Evolutionary conservation across 2,113 vertebrate genomes (phyloP), one percentile per base, ranked within the genome.

Genomic region (Periophthalmus modestus): DNA sequence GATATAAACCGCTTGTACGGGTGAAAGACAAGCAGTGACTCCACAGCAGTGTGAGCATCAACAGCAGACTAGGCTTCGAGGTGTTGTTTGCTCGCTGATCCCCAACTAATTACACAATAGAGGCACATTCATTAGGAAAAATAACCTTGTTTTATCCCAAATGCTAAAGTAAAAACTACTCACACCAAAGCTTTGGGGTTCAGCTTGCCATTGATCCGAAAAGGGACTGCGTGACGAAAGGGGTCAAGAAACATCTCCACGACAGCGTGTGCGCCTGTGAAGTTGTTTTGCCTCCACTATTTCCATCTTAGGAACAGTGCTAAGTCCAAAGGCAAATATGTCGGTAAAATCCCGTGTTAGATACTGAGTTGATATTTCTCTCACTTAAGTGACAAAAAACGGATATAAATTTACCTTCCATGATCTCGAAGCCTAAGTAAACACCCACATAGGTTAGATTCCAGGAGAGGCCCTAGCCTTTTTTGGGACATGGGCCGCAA

Each of bases 401-500:
- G n/a, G n/a, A n/a, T 14, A 7, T 28, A 14, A 14, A 43, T 48
- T 62, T 54, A 54, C 55, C 95, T 91, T 87, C 98, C 98, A 2
- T 99, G 98, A 74, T 99, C 98, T 99, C 98, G 98, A 99, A 50
- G 97, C 97, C 98, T 99, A 43, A 99, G 95, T 71, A 99, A 90
- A 66, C 97, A 97, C 69, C 98, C 98, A 1, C 97, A 99, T 71
- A 99, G 94, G 90, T 99, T 98, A 5, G 96, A 89, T 99, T 99
- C 98, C 98, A 99, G 3, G 98, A 99, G 23, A 99, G 93, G 14
- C 98, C 98, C 6, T 99, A 99, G 0, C 97, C 98, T 86, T 99
- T 99, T 99, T 88, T 99, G 98, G 90, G 98, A 19, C 98, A 97
- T 94, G 12, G 99, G 93, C 28, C 97, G 95, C 59, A 99, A 91